These are phyloP conservation scores for Macrotus californicus DNA, from an alignment of 2,113 vertebrate species.

Conservation along the genomic window DNA sequence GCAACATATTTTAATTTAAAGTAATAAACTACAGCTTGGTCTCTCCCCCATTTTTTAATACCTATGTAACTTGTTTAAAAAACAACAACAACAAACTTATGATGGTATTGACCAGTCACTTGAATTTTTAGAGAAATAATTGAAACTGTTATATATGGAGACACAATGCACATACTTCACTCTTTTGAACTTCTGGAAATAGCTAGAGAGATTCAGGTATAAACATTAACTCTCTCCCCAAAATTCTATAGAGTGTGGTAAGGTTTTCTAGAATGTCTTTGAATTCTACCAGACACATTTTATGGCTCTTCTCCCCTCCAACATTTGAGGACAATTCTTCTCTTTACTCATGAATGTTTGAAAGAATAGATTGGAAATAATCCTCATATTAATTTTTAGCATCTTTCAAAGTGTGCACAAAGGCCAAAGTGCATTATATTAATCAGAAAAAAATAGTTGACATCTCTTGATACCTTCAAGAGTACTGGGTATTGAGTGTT, in stretches of 20 bases:
- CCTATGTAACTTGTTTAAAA: background rate
- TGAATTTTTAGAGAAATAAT: background rate
- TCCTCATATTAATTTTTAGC: background rate
- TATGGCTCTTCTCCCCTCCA: background rate
- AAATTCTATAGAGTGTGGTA: background rate
- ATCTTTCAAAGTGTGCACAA: background rate
- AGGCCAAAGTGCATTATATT: background rate
- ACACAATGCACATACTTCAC: background rate
- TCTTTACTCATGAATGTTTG: background rate
- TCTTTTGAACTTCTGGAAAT: background rate
- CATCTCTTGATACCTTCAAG: background rate
- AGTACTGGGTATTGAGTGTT: background rate
- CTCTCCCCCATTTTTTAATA: background rate
- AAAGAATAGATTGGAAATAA: background rate
- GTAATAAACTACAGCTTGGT: background rate
- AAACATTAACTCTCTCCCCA: background rate
- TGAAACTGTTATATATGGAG: background rate
- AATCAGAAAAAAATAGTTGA: conserved; percentile 3
- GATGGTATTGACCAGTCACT: background rate
- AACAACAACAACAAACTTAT: background rate
- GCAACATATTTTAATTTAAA: too few relatives aligned
- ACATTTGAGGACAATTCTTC: background rate
- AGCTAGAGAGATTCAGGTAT: background rate
- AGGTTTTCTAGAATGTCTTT: background rate
- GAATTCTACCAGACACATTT: background rate